Evolutionary conservation across 2,113 vertebrate species (phyloP), one percentile per base, ranked within the genome.

Genomic region (Lophura nycthemera): DNA sequence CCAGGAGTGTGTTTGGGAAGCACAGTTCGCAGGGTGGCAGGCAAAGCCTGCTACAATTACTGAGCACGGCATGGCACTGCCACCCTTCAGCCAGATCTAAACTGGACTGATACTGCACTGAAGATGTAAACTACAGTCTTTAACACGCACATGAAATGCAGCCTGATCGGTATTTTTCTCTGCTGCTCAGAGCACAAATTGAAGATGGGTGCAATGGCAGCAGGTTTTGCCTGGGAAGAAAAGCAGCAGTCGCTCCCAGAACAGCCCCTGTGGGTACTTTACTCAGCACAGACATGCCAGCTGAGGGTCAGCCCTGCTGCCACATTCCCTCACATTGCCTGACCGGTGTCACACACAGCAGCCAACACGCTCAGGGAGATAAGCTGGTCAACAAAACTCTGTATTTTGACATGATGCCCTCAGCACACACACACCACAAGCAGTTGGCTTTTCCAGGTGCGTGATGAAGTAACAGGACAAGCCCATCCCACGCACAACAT

Each of bases 401-500:
- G 5, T 8, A 32, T 57, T 52, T 19, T 30, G 15, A 20, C 47
- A 34, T 5, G 66, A 78, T 42, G 80, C 5, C n/a, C 34, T 50
- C 45, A 25, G 38, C 20, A 29, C 40, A 42, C 40, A 42, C 42
- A 40, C 0, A 6, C 15, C n/a, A 40, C 54, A 82, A 36, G 42
- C 59, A 24, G 45, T 17, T 40, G 45, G 17, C 8, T 32, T 77
- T n/a, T 21, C 24, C 24, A 34, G 15, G 13, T 17, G 16, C 34
- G 16, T 6, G 29, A 24, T 19, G 32, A 84, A 22, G 6, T 6
- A 19, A 45, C 29, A 8, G 0, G 71, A 45, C 18, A 64, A 42
- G 25, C 27, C 19, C 0, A 0, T 2, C 25, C 8, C n/a, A 48
- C 2, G 1, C 1, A 0, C 1, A 2, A 82, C 72, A 43, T 27